These are phyloP conservation scores for Marisa cornuarietis DNA, from an alignment of 1,140 invertebrate species.

Conservation along the genomic window DNA sequence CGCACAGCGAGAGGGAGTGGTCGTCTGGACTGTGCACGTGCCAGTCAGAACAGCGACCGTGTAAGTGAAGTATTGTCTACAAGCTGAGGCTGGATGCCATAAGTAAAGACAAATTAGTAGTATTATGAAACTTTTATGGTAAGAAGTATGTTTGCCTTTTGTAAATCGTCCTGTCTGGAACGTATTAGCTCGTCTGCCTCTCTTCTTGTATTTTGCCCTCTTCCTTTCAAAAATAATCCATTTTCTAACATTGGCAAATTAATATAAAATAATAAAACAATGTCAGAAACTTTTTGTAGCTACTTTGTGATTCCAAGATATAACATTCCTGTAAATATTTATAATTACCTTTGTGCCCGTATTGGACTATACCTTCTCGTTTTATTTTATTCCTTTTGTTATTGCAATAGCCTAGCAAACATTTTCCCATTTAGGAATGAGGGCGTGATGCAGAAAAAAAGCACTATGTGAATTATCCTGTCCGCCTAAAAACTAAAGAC, in stretches of 20 bases:
- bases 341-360: too few species aligned
- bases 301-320: too few species aligned
- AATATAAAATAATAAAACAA: too few species aligned
- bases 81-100: neutral
- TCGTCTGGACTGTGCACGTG: constrained; percentile 33
- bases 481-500: neutral
- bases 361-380: too few species aligned
- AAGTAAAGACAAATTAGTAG: neutral
- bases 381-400: too few species aligned
- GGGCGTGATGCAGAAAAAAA: neutral
- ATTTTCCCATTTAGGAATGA: neutral
- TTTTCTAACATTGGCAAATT: too few species aligned
- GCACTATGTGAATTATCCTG: too few species aligned
- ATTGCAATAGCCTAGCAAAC: too few species aligned
- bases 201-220: neutral
- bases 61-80: constrained; percentile 25
- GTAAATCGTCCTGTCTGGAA: neutral
- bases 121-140: neutral
- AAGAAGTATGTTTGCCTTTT: neutral
- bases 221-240: too few species aligned
- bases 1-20: constrained; percentile 46
- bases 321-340: too few species aligned
- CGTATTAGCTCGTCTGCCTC: neutral
- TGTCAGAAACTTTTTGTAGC: too few species aligned
- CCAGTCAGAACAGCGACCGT: constrained; percentile 22